Evolutionary conservation across 1,140 invertebrate species (phyloP).

Genomic region (Himalopsyche phryganea): DNA sequence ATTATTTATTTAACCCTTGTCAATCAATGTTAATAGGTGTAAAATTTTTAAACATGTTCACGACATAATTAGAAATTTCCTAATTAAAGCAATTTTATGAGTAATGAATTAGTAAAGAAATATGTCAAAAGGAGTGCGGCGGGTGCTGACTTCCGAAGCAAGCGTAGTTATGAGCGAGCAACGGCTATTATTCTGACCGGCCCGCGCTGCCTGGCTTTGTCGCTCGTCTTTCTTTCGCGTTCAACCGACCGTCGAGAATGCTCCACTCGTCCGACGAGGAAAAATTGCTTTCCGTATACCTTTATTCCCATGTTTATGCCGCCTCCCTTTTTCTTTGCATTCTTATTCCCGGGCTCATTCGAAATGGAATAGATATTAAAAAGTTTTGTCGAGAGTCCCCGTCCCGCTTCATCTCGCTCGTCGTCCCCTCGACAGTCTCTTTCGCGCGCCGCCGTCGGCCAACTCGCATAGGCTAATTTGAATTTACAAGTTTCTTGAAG

Average conservation of each 20-base stretch:
- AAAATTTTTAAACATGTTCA: too few species aligned
- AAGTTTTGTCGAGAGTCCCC: constrained; percentile 26
- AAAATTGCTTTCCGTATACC: constrained; percentile 28
- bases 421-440: constrained; percentile 5
- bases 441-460: constrained; percentile 18
- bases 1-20: too few species aligned
- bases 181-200: background rate
- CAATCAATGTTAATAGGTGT: too few species aligned
- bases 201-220: background rate
- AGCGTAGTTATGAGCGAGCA: too few species aligned
- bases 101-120: too few species aligned
- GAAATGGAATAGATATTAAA: constrained; percentile 35
- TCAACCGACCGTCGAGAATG: constrained; percentile 20
- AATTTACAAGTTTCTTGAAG: constrained; percentile 33
- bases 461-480: constrained; percentile 34
- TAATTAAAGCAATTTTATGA: too few species aligned
- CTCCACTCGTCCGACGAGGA: constrained; percentile 20
- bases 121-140: too few species aligned
- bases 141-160: too few species aligned
- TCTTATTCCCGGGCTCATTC: constrained; percentile 32
- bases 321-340: constrained; percentile 18
- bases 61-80: too few species aligned
- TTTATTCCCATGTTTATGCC: constrained; percentile 12
- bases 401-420: constrained; percentile 8
- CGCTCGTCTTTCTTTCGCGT: constrained; percentile 4